Conservation (phyloP, 2,888 invertebrate genomes). For the Rhimphoctona megacephalus region DNA sequence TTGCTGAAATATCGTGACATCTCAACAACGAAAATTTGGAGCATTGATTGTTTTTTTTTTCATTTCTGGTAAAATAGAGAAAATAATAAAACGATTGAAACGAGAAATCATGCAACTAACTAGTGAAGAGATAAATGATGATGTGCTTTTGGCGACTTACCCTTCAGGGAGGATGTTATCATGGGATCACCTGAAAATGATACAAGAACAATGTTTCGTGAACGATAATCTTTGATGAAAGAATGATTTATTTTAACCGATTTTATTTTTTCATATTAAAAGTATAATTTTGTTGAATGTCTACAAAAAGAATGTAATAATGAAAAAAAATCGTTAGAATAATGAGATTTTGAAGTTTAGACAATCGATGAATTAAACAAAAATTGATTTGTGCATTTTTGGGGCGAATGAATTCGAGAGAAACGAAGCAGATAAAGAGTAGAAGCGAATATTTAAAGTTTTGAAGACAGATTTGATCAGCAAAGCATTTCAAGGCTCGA, state of each 20-base stretch:
- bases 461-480: background rate
- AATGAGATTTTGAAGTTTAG: background rate
- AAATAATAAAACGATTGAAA: background rate
- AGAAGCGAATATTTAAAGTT: background rate
- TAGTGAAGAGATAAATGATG: constrained; percentile 49
- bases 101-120: constrained; percentile 38
- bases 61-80: too few species aligned
- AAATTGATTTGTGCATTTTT: background rate
- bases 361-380: background rate
- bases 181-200: constrained; percentile 85
- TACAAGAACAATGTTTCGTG: constrained; percentile 82
- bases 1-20: too few species aligned
- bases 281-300: background rate
- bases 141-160: constrained; percentile 80
- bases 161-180: constrained; percentile 85
- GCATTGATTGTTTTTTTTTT: too few species aligned
- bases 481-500: background rate
- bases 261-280: background rate
- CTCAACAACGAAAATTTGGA: too few species aligned
- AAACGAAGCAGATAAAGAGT: background rate
- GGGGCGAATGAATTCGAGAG: background rate
- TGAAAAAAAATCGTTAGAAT: background rate
- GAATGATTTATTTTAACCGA: constrained; percentile 5
- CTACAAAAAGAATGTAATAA: background rate
- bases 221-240: constrained; percentile 71